Percentiles rank a stretch among this genome's conserved stretches.
phyloP scores from a whole-genome alignment of 2,888 invertebrate genomes.

The Harmothoe impar region DNA sequence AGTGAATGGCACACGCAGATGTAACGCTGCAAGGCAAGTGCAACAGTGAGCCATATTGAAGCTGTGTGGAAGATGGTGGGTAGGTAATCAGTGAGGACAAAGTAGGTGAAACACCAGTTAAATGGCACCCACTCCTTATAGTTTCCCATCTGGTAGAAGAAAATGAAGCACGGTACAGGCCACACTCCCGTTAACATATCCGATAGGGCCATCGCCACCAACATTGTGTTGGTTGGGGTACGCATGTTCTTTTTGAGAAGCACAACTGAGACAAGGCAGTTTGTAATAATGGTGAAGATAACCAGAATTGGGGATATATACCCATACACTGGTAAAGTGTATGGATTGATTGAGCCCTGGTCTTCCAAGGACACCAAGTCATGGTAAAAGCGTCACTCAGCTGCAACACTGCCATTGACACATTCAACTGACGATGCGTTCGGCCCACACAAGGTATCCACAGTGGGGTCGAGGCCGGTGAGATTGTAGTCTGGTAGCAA shows the following conservation, averaged over 20 bases:
- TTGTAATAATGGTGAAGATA: slow-evolving; percentile 93
- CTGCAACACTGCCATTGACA: not conserved
- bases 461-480: not conserved
- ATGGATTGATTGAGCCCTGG: slow-evolving; percentile 49
- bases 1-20: slow-evolving; percentile 96
- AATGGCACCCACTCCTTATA: slow-evolving; percentile 91
- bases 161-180: slow-evolving; percentile 88
- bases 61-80: slow-evolving; percentile 77
- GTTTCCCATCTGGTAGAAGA: slow-evolving; percentile 95
- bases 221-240: slow-evolving; percentile 94
- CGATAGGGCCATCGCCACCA: slow-evolving; percentile 97
- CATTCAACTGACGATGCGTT: not conserved
- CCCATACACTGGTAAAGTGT: slow-evolving; percentile 87
- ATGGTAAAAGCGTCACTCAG: not conserved
- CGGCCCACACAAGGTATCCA: not conserved
- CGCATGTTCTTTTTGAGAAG: slow-evolving; percentile 95
- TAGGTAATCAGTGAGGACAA: slow-evolving; percentile 76
- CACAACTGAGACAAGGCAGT: slow-evolving; percentile 94
- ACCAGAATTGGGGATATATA: slow-evolving; percentile 93
- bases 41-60: slow-evolving; percentile 69
- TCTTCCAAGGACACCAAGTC: slow-evolving; percentile 22
- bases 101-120: slow-evolving; percentile 90
- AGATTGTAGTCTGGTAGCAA: not conserved
- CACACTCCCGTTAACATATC: slow-evolving; percentile 92
- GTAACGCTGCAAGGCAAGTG: slow-evolving; percentile 68